Evolutionary conservation across 2,113 vertebrate genomes (phyloP).

Genomic region (Callithrix jacchus): DNA sequence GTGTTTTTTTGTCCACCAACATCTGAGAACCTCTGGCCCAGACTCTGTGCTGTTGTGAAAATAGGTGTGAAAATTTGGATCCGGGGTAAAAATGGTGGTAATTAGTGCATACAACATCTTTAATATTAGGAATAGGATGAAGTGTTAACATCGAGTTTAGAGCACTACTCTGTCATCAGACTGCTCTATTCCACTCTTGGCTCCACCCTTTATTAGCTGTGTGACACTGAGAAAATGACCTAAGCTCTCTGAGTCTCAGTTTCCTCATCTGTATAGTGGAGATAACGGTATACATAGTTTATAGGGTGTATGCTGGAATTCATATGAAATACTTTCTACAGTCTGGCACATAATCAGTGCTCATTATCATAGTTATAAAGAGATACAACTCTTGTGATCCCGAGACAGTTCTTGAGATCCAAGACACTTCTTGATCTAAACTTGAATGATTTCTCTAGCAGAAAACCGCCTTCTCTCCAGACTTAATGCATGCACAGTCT

Average conservation of each 20-base stretch:
- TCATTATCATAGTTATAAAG: neutral
- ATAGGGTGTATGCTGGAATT: neutral
- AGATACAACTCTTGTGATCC: neutral
- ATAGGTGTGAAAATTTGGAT: neutral
- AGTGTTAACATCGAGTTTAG: neutral
- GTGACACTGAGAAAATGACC: neutral
- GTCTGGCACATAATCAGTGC: neutral
- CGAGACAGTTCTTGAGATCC: neutral
- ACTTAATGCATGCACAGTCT: neutral
- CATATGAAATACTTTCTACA: neutral
- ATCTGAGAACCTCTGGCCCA: neutral
- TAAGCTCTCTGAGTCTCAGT: neutral
- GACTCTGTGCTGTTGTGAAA: neutral
- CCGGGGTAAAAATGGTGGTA: neutral
- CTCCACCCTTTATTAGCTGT: neutral
- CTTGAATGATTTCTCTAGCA: neutral
- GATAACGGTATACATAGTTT: neutral
- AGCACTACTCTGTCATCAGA: neutral
- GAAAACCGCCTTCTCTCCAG: neutral
- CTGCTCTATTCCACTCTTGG: neutral
- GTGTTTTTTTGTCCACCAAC: neutral
- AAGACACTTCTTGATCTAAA: conserved; percentile 6
- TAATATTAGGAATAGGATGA: neutral
- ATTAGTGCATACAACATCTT: neutral
- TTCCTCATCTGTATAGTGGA: neutral